phyloP scores from a whole-genome alignment of 2,113 vertebrate genomes.

The Procapra przewalskii region DNA sequence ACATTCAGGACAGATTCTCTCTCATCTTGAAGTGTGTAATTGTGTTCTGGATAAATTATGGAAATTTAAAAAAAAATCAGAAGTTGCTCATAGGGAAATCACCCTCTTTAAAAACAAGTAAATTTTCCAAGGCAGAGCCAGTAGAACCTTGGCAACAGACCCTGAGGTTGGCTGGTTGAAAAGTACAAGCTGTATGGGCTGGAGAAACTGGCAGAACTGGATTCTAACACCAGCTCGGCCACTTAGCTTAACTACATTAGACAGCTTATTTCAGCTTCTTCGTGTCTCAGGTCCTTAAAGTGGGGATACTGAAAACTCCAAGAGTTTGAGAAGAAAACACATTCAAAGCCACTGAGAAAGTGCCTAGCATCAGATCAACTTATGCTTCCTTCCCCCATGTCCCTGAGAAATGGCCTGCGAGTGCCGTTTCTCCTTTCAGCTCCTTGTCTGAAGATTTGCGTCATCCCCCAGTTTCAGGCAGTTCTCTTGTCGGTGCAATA shows the following conservation, averaged over 20 bases:
- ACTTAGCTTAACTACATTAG: not conserved
- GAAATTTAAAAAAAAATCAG: conserved; percentile 51
- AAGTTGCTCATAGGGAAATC: conserved; percentile 32
- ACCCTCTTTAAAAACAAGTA: conserved; percentile 37
- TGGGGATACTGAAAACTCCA: not conserved
- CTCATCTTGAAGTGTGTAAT: conserved; percentile 65
- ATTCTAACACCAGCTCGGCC: not conserved
- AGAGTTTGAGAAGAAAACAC: not conserved
- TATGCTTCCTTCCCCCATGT: not conserved
- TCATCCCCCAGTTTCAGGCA: not conserved
- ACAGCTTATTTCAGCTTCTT: not conserved
- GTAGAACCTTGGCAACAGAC: conserved; percentile 4
- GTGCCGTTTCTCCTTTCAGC: not conserved
- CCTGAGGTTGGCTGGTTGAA: not conserved
- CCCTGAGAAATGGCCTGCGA: too few relatives aligned
- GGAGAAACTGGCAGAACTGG: not conserved
- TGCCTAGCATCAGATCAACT: rapidly evolving
- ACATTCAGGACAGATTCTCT: conserved; percentile 16
- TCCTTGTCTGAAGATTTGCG: not conserved
- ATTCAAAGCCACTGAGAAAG: not conserved
- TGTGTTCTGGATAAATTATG: conserved; percentile 67
- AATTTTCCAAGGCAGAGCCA: not conserved
- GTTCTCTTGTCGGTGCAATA: not conserved
- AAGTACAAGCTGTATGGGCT: not conserved
- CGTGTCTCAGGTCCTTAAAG: not conserved